Conservation (phyloP, 2,113 vertebrate genomes). For the Paralichthys olivaceus region DNA sequence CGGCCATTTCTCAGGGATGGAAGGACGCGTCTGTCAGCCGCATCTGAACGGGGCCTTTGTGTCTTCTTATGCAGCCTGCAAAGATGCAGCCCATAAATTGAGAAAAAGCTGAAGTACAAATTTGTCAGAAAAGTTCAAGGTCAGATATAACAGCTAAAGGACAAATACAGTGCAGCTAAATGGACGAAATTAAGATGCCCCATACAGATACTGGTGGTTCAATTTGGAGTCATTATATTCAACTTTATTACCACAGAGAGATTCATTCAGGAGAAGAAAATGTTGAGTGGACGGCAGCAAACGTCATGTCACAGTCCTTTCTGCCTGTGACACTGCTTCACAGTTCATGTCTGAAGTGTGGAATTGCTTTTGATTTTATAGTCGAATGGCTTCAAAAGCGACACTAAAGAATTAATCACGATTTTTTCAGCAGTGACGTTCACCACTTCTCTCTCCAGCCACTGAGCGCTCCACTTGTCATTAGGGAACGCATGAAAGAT, state of each 20-base stretch:
- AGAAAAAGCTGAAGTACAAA: no score
- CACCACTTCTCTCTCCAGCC: slow-evolving; percentile 6
- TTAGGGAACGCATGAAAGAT: slow-evolving; percentile 61
- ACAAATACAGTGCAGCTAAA: no score
- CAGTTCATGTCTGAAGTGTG: background rate
- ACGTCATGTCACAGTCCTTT: background rate
- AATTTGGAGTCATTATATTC: background rate
- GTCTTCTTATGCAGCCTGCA: no score
- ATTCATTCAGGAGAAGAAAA: background rate
- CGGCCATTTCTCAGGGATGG: no score
- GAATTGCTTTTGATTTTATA: slow-evolving; percentile 23
- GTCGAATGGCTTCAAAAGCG: slow-evolving; percentile 11
- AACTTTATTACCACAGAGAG: no score
- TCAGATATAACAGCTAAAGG: no score
- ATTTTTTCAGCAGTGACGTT: slow-evolving; percentile 35
- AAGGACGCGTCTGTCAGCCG: no score
- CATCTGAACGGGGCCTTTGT: no score
- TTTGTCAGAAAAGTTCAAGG: no score
- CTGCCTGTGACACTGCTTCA: background rate
- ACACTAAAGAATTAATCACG: slow-evolving; percentile 50
- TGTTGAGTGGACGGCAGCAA: background rate
- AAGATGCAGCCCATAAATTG: no score
- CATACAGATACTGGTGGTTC: background rate
- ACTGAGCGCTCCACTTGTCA: slow-evolving; percentile 43
- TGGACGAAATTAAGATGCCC: background rate